These are phyloP conservation scores for Scaptomyza polygonia DNA, from an alignment of 2,888 invertebrate genomes.

Conservation along the genomic window DNA sequence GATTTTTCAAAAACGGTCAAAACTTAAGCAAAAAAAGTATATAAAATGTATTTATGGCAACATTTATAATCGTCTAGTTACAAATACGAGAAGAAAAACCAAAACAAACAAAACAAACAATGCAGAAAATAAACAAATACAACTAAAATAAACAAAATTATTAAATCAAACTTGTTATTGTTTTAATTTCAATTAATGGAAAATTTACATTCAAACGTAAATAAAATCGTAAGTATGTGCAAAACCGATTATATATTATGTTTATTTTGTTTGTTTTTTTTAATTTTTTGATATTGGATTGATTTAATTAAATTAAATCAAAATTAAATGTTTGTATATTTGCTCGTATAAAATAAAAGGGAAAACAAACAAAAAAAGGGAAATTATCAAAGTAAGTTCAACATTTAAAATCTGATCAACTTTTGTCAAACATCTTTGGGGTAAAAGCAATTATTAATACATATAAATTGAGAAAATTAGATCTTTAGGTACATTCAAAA, in stretches of 20 bases:
- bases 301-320: not conserved
- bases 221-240: not conserved
- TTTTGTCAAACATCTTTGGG: too few species aligned
- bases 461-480: too few species aligned
- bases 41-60: constrained; percentile 46
- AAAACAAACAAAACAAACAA: constrained; percentile 16
- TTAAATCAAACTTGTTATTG: constrained; percentile 5
- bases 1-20: constrained; percentile 3
- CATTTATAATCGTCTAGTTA: constrained; percentile 76
- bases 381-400: not conserved
- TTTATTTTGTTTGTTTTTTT: not conserved
- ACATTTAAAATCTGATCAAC: not conserved
- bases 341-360: too few species aligned
- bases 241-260: not conserved
- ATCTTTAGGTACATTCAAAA: too few species aligned
- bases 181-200: not conserved
- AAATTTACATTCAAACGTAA: not conserved
- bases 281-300: not conserved
- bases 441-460: too few species aligned
- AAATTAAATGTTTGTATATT: not conserved
- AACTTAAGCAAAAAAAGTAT: constrained; percentile 10
- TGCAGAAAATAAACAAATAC: constrained; percentile 23
- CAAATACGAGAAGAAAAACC: constrained; percentile 16
- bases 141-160: constrained; percentile 28
- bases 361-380: too few species aligned